Percentiles rank a stretch among this genome's conserved stretches.
phyloP scores from a whole-genome alignment of 2,797 vertebrate species.

The Darevskia nairensis region DNA sequence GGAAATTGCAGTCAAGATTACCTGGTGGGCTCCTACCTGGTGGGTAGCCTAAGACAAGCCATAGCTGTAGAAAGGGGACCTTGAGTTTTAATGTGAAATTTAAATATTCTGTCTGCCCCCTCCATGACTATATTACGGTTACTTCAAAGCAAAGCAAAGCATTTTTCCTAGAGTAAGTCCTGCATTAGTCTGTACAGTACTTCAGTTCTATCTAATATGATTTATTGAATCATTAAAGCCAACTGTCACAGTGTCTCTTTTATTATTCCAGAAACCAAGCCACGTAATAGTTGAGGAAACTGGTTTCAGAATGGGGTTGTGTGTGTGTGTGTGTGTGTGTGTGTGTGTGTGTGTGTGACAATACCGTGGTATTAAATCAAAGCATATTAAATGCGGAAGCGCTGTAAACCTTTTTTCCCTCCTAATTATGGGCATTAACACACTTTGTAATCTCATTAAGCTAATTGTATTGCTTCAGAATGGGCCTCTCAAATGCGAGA shows the following conservation, averaged over 20 bases:
- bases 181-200: neutral
- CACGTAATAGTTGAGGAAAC: neutral
- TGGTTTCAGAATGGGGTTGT: neutral
- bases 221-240: conserved; percentile 27
- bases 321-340: too few relatives aligned
- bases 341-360: neutral
- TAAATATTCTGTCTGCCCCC: neutral
- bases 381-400: conserved; percentile 34
- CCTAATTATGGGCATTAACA: conserved; percentile 64
- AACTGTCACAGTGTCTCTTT: neutral
- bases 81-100: neutral
- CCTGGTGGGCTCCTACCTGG: too few relatives aligned
- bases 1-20: too few relatives aligned
- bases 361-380: conserved; percentile 6
- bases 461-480: conserved; percentile 63
- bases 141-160: neutral
- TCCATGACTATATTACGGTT: neutral
- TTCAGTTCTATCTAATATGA: conserved; percentile 23
- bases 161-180: neutral
- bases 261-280: conserved; percentile 8
- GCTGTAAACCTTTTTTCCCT: conserved; percentile 43
- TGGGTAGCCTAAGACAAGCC: neutral
- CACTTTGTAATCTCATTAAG: conserved; percentile 67
- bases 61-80: neutral
- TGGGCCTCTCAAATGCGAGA: conserved; percentile 44